A percentile compares a stretch with the other conserved stretches of the same genome.
Evolutionary conservation across 2,797 vertebrate species (phyloP).

Genomic region (Argya squamiceps): DNA sequence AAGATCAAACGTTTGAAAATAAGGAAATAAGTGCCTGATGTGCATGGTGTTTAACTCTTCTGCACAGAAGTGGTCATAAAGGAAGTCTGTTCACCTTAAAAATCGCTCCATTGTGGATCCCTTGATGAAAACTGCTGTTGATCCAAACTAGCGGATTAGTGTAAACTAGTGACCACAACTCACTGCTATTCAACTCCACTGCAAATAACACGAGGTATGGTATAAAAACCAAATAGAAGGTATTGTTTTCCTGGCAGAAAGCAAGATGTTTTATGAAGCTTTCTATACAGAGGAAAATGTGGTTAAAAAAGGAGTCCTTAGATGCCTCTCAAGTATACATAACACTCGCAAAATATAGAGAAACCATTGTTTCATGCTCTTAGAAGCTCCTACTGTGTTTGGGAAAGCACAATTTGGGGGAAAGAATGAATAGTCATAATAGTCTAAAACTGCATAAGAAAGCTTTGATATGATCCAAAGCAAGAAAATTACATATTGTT

Average conservation of each 20-base stretch:
- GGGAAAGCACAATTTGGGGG: neutral
- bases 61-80: neutral
- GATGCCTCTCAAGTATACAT: neutral
- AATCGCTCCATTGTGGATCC: neutral
- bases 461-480: neutral
- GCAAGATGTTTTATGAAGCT: neutral
- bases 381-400: neutral
- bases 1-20: neutral
- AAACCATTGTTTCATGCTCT: neutral
- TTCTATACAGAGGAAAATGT: neutral
- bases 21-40: neutral
- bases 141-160: neutral
- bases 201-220: neutral
- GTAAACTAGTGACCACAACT: neutral
- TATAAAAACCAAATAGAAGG: neutral
- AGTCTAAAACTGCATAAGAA: neutral
- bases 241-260: neutral
- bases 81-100: neutral
- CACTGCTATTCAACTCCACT: neutral
- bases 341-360: neutral
- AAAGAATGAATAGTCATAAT: neutral
- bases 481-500: conserved; percentile 24
- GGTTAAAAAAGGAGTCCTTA: neutral
- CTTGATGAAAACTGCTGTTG: neutral
- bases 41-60: neutral